These are phyloP conservation scores for Columba janthina DNA, from an alignment of 2,113 vertebrate genomes.

Conservation along the genomic window DNA sequence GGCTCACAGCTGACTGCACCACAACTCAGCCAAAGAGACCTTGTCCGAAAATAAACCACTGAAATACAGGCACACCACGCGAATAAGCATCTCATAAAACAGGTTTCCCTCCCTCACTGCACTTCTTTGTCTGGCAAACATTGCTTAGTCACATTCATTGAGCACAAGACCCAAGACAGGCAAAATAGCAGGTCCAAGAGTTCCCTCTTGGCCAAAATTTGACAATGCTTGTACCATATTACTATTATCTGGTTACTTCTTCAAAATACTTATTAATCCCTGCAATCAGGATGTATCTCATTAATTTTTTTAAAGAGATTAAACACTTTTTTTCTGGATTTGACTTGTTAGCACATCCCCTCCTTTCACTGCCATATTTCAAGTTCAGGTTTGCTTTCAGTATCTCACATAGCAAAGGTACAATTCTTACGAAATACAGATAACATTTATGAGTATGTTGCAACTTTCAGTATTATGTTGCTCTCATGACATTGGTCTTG, in stretches of 20 bases:
- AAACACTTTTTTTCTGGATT: background rate
- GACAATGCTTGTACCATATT: background rate
- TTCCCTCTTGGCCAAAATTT: background rate
- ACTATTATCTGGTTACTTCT: background rate
- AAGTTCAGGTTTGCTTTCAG: background rate
- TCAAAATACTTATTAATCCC: background rate
- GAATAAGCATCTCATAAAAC: background rate
- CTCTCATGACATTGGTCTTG: background rate
- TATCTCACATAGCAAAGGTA: background rate
- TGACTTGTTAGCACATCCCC: background rate
- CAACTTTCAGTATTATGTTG: background rate
- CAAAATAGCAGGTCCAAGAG: background rate
- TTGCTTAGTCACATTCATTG: background rate
- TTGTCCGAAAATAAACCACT: background rate
- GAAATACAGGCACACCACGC: background rate
- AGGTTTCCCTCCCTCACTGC: background rate
- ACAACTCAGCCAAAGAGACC: background rate
- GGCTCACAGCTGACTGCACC: background rate
- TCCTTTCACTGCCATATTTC: background rate
- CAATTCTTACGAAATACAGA: background rate
- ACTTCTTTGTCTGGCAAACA: background rate
- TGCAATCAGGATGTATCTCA: background rate
- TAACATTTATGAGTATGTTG: background rate
- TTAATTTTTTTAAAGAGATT: background rate
- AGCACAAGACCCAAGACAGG: background rate